phyloP scores from a whole-genome alignment of 1,140 invertebrate species.

The Saccostrea glomerata region DNA sequence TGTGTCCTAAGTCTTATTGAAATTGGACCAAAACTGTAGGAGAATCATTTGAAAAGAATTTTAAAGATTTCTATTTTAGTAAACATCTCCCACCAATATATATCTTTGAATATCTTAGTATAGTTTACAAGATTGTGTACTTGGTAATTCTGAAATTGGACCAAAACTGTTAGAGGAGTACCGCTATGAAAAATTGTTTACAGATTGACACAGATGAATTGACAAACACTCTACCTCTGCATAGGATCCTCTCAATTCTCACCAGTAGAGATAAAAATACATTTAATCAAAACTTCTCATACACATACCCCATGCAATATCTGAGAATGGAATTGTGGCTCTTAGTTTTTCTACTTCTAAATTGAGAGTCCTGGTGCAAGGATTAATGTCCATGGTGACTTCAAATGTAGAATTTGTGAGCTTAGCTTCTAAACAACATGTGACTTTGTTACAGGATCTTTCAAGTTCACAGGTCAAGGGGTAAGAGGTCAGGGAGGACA shows the following conservation, averaged over 20 bases:
- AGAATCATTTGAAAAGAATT: too few relatives aligned
- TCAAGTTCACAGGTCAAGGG: constrained; percentile 43
- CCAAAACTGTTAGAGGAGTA: too few relatives aligned
- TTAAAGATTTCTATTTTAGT: too few relatives aligned
- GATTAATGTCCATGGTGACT: constrained; percentile 42
- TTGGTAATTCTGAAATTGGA: too few relatives aligned
- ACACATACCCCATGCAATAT: constrained; percentile 54
- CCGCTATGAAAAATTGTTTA: neutral
- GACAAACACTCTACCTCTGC: neutral
- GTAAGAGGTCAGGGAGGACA: constrained; percentile 30
- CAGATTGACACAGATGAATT: neutral
- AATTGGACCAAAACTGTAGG: too few relatives aligned
- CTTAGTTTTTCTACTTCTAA: constrained; percentile 56
- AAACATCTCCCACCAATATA: too few relatives aligned
- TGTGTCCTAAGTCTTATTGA: too few relatives aligned
- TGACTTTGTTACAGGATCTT: constrained; percentile 52
- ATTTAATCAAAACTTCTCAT: neutral
- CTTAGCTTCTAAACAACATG: constrained; percentile 53
- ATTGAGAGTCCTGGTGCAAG: constrained; percentile 46
- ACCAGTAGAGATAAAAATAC: too few relatives aligned
- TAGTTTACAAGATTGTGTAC: too few relatives aligned
- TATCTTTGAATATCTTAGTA: too few relatives aligned
- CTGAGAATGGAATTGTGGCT: constrained; percentile 48
- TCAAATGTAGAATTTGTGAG: constrained; percentile 48
- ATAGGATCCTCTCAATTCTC: too few relatives aligned